Conservation (phyloP, 2,113 vertebrate genomes). For the Reinhardtius hippoglossoides region DNA sequence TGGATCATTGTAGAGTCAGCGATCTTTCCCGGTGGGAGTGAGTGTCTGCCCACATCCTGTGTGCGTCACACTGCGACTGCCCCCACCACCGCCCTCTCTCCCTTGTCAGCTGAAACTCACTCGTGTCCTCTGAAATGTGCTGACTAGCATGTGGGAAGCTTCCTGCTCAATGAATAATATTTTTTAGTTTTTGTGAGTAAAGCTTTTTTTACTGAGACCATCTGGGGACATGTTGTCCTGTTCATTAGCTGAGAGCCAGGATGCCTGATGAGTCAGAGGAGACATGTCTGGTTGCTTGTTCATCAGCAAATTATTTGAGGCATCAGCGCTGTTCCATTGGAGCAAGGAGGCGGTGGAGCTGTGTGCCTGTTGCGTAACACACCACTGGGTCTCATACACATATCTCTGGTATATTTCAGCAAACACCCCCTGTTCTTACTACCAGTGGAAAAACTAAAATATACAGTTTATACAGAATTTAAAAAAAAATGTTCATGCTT, state of each 20-base stretch:
- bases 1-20: constrained; percentile 44
- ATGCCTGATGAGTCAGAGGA: constrained; percentile 38
- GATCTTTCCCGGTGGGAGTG: constrained; percentile 19
- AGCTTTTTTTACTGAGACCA: constrained; percentile 29
- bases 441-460: not conserved
- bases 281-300: constrained; percentile 5
- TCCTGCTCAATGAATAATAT: constrained; percentile 53
- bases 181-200: constrained; percentile 28
- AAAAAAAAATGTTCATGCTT: not conserved
- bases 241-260: constrained; percentile 36
- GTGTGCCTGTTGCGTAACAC: constrained; percentile 20
- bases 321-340: constrained; percentile 21
- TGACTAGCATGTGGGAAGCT: constrained; percentile 64
- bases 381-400: constrained; percentile 2
- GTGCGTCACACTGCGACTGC: constrained; percentile 49
- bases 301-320: constrained; percentile 31
- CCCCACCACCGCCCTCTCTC: constrained; percentile 18
- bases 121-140: constrained; percentile 54
- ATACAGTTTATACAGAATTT: not conserved
- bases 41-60: constrained; percentile 66
- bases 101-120: constrained; percentile 39
- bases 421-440: not conserved
- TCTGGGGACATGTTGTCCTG: constrained; percentile 49
- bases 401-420: not conserved
- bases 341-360: not conserved